phyloP scores from a whole-genome alignment of 2,797 vertebrate species.

The Danio albolineatus region DNA sequence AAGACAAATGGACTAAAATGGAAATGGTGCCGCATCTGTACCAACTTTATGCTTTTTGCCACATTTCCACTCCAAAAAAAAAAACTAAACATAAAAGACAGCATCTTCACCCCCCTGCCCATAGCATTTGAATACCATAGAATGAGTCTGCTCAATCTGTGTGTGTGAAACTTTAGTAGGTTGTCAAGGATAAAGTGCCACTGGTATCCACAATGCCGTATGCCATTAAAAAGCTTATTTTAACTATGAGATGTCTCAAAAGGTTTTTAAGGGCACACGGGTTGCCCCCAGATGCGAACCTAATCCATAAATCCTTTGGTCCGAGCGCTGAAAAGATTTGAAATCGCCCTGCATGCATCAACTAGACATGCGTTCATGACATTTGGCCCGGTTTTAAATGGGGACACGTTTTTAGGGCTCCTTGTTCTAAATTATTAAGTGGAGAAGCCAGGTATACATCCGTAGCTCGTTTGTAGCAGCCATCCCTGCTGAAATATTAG shows the following conservation, averaged over 20 bases:
- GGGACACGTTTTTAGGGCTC: conserved; percentile 58
- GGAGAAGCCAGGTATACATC: conserved; percentile 55
- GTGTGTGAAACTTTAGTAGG: neutral
- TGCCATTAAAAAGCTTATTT: conserved; percentile 8
- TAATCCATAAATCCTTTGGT: conserved; percentile 60
- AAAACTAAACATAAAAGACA: conserved; percentile 20
- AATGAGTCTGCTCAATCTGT: neutral
- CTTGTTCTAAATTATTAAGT: conserved; percentile 54
- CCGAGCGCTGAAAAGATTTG: conserved; percentile 64
- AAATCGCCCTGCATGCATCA: conserved; percentile 42
- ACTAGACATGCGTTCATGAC: conserved; percentile 39
- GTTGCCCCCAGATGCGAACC: conserved; percentile 52
- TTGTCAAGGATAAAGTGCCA: neutral
- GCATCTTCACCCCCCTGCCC: neutral
- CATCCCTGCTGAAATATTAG: conserved; percentile 25
- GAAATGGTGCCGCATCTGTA: conserved; percentile 73
- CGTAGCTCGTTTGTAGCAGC: conserved; percentile 58
- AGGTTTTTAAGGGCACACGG: conserved; percentile 35
- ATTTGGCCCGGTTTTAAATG: conserved; percentile 57
- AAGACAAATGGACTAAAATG: conserved; percentile 74
- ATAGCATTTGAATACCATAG: neutral
- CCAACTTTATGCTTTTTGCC: conserved; percentile 68
- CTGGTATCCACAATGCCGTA: neutral
- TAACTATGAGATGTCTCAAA: neutral
- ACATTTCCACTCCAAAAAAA: conserved; percentile 52